Evolutionary conservation across 2,797 vertebrate genomes (phyloP), one percentile per base, ranked within the genome.

Genomic region (Falco columbarius): DNA sequence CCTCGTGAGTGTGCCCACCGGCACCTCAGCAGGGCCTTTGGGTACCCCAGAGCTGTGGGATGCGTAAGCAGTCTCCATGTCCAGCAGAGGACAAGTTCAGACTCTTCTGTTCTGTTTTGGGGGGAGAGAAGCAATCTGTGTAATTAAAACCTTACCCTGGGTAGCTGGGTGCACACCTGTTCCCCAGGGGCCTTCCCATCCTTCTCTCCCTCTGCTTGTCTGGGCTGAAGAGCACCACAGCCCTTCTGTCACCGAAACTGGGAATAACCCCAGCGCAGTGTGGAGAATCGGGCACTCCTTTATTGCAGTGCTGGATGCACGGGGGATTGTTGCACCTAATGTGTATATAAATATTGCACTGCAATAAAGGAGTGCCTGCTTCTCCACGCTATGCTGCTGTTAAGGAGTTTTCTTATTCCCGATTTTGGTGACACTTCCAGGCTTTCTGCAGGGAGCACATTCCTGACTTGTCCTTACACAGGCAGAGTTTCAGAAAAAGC

Each of bases 1-100:
- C 19, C 2, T 1, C 7, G 12, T 0, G 4, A 22, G 32, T 24
- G 2, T 6, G 38, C 54, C 44, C 22, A 11, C 52, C 7, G 3
- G 73, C 73, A 32, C 51, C 89, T 80, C 19, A 4, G 11, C 14
- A 13, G 87, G 51, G 59, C 46, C 74, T 34, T 23, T 63, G 81
- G 89, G 34, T 63, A 49, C 81, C 66, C 12, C 5, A 29, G 34
- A 38, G 74, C 55, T 14, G 2, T 62, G 6, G 32, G 63, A 40
- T 47, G 51, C 34, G 13, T 32, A 29, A 71, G 67, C 58, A 40
- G 26, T 68, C 52, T 86, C 55, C 3, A 10, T 2, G 1, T 47
- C 29, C 1, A 3, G 34, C 61, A 65, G 56, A 61, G 34, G 38
- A 30, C 20, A 26, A 18, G 29, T 47, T 67, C 62, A 47, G 58